A percentile compares a stretch with the other conserved stretches of the same genome.
These are phyloP conservation scores for Eunapius fragilis DNA, from an alignment of 37 sponge, comb jelly and placozoan genomes.

Conservation along the genomic window DNA sequence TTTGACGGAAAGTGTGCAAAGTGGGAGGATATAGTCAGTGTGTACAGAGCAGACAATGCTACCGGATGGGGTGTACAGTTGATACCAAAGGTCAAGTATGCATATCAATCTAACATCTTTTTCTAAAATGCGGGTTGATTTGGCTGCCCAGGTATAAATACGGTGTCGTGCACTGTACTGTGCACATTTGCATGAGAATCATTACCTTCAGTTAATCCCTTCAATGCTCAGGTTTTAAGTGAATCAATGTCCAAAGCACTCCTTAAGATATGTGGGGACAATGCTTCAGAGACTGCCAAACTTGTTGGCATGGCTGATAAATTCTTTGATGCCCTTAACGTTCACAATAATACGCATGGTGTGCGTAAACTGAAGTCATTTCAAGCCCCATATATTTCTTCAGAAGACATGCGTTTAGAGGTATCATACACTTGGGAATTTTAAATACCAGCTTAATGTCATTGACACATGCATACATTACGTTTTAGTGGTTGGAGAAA, in stretches of 20 bases:
- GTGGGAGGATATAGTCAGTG: background rate
- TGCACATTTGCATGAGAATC: background rate
- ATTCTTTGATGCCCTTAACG: constrained; percentile 19
- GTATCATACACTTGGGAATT: background rate
- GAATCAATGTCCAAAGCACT: constrained; percentile 18
- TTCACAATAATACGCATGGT: constrained; percentile 1
- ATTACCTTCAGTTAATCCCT: too few species aligned
- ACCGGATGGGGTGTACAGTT: background rate
- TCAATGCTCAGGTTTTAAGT: constrained; percentile 13
- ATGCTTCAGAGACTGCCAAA: constrained; percentile 1
- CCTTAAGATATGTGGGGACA: background rate
- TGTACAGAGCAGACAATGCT: background rate
- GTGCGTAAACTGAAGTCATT: background rate
- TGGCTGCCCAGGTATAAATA: background rate
- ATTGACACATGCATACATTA: background rate
- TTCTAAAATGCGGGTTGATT: constrained; percentile 38
- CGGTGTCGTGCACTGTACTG: background rate
- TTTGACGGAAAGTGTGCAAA: constrained; percentile 1
- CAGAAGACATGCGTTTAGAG: background rate
- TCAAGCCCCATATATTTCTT: constrained; percentile 1
- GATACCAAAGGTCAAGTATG: constrained; percentile 33
- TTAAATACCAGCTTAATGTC: background rate
- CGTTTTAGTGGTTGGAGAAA: constrained; percentile 3
- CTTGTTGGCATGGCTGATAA: constrained; percentile 1
- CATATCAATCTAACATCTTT: constrained; percentile 35